Conservation (phyloP, 2,113 vertebrate species). For the Cisticola juncidis region DNA sequence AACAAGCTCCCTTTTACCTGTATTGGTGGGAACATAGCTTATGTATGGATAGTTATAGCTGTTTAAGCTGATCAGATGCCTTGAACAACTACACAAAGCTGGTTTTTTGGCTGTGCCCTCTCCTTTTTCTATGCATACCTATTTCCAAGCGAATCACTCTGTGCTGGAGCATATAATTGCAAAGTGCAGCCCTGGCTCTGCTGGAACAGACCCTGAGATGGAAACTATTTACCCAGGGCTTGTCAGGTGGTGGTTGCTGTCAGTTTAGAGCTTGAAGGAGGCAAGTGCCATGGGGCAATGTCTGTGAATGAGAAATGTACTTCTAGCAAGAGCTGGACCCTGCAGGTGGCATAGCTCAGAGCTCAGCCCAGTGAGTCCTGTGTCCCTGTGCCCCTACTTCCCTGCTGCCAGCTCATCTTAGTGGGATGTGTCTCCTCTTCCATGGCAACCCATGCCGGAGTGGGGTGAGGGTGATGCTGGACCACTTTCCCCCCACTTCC, state of each 20-base stretch:
- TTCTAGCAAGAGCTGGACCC: not conserved
- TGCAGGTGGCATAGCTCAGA: not conserved
- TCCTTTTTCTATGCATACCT: not conserved
- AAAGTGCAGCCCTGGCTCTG: not conserved
- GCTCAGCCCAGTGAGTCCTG: not conserved
- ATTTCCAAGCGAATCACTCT: rapidly evolving
- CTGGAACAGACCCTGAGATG: not conserved
- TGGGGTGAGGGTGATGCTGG: not conserved
- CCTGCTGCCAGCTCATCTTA: not conserved
- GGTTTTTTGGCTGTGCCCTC: not conserved
- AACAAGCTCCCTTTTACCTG: not conserved
- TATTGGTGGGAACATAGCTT: not conserved
- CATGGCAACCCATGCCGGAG: rapidly evolving
- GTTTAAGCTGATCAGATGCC: not conserved
- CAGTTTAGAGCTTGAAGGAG: not conserved
- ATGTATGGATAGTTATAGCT: not conserved
- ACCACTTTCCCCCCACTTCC: not conserved
- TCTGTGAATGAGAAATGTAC: not conserved
- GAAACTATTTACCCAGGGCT: not conserved
- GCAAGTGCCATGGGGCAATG: rapidly evolving
- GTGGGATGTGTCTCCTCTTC: not conserved
- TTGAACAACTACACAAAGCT: not conserved
- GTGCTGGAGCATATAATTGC: not conserved
- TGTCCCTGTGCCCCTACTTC: not conserved
- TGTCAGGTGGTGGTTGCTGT: not conserved